Evolutionary conservation across 2,888 invertebrate species (phyloP), one percentile per base, ranked within the genome.

Genomic region (Eucera pruinosa): DNA sequence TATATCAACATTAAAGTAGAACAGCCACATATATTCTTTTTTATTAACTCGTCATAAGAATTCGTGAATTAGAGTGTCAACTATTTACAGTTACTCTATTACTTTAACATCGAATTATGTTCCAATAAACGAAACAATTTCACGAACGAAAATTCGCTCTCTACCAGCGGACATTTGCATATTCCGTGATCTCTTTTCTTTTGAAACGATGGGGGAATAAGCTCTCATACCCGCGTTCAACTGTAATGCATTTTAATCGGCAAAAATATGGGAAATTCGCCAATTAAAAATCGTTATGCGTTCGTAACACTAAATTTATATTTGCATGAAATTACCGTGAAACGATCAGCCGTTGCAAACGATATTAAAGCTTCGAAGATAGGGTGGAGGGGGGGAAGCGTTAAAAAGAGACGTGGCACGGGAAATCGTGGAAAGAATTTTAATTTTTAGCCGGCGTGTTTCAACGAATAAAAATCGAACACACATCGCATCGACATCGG

Each of bases 351-450:
- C 4, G 18, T 54, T 33, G 47, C 33, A 33, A 23, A 18, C 15
- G 48, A 50, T 27, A 61, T 55, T 54, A 55, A 27, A 39, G 9
- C 25, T n/a, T 9, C 36, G 43, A 23, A 13, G 48, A 25, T 11
- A n/a, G 13, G 27, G 48, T 27, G 43, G n/a, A 13, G 48, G 18
- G 7, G 20, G 13, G 27, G 48, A 48, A 48, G 25, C 45, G 30
- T 27, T 54, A 30, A 67, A 61, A 68, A 23, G 20, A 15, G 25
- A 2, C 27, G 15, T 11, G 43, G n/a, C n/a, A 11, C 25, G 20
- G 15, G 4, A 18, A 33, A 25, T 71, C 52, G 15, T n/a, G 33
- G 15, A 20, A 23, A 54, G 48, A 64, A 74, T 74, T 71, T 57
- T 50, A 74, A 74, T 74, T 43, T 25, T 11, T 23, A n/a, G n/a